A percentile compares a stretch with the other conserved stretches of the same genome.
These are phyloP conservation scores for Rhombomys opimus DNA, from an alignment of 2,113 vertebrate species.

Conservation along the genomic window DNA sequence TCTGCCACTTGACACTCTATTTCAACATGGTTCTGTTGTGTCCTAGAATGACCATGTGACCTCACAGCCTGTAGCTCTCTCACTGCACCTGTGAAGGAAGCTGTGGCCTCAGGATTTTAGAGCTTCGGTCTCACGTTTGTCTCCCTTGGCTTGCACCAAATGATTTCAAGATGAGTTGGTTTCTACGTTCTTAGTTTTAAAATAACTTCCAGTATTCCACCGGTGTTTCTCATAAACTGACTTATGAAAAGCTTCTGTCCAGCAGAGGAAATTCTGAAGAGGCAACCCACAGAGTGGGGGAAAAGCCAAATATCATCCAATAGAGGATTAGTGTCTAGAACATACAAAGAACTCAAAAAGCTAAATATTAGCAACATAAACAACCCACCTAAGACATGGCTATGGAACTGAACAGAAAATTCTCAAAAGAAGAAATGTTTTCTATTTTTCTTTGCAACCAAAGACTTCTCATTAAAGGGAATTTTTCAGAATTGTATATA, in stretches of 20 bases:
- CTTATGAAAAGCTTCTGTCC: not conserved
- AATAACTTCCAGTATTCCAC: not conserved
- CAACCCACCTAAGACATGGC: not conserved
- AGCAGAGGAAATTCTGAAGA: not conserved
- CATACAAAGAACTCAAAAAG: not conserved
- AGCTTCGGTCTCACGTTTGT: conserved; percentile 25
- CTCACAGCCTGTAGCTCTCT: not conserved
- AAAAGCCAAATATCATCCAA: not conserved
- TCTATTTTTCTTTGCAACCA: not conserved
- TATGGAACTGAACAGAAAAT: not conserved
- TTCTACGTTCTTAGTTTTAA: not conserved
- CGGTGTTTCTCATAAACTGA: not conserved
- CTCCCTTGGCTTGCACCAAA: conserved; percentile 12
- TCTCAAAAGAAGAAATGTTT: not conserved
- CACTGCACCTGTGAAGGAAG: not conserved
- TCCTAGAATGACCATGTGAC: not conserved
- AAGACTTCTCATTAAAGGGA: not conserved
- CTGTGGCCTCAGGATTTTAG: not conserved
- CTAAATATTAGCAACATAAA: not conserved
- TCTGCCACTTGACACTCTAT: conserved; percentile 43
- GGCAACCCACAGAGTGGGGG: not conserved
- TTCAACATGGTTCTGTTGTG: not conserved
- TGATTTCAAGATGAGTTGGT: conserved; percentile 2
- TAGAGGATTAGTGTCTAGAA: not conserved
- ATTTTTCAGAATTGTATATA: not conserved